Percentiles rank a stretch among this genome's conserved stretches.
These are phyloP conservation scores for Diplolepis rosae DNA, from an alignment of 2,888 invertebrate species.

Conservation along the genomic window DNA sequence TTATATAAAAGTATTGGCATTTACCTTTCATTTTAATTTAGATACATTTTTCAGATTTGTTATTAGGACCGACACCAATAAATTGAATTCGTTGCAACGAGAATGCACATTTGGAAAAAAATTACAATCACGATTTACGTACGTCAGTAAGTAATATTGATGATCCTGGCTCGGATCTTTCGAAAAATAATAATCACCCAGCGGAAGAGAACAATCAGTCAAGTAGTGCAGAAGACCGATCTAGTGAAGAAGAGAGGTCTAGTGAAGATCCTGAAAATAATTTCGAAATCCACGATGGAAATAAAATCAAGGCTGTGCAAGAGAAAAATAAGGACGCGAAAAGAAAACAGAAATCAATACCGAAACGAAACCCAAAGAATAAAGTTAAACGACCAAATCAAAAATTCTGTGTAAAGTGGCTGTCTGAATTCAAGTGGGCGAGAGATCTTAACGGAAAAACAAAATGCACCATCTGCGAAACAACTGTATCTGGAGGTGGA, in stretches of 20 bases:
- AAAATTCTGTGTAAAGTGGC: background rate
- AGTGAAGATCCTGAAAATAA: background rate
- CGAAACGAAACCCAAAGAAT: background rate
- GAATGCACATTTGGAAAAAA: too few species aligned
- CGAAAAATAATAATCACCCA: too few species aligned
- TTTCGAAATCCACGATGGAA: background rate
- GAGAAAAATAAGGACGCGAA: background rate
- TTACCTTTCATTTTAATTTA: background rate
- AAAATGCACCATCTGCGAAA: background rate
- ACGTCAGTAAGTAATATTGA: too few species aligned
- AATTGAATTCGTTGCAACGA: too few species aligned
- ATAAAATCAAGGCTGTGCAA: background rate
- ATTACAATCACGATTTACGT: too few species aligned
- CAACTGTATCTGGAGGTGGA: background rate
- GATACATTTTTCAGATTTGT: too few species aligned
- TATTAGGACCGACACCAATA: too few species aligned
- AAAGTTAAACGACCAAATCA: background rate
- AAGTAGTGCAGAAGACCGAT: background rate
- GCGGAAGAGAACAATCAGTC: background rate
- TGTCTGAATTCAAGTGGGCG: background rate
- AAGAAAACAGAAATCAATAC: background rate
- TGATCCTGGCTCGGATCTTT: too few species aligned
- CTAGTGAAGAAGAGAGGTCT: background rate
- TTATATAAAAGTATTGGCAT: background rate
- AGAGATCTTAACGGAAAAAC: background rate